A percentile compares a stretch with the other conserved stretches of the same genome.
Conservation (phyloP, 2,888 invertebrate species). For the Trichacis sp. region DNA sequence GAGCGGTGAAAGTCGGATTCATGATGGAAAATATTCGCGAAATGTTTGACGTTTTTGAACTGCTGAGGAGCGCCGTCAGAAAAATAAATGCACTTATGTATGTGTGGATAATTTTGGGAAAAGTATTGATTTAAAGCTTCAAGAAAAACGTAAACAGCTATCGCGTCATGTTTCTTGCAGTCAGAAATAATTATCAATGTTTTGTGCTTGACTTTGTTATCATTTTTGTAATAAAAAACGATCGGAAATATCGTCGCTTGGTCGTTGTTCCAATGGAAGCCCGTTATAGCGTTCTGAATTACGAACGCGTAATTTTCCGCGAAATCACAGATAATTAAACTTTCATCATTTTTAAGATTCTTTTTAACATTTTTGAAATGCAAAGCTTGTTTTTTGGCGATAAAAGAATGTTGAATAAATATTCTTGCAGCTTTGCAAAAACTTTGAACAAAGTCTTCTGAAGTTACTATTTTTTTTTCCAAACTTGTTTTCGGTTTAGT, state of each 20-base stretch:
- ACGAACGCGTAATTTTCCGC: background rate
- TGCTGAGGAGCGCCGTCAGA: no score
- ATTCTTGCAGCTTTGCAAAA: background rate
- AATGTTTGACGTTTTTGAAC: no score
- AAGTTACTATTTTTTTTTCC: background rate
- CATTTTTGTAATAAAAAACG: background rate
- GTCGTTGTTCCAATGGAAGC: constrained; percentile 1
- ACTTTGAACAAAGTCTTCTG: background rate
- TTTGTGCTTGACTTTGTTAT: background rate
- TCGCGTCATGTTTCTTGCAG: no score
- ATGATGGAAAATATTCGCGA: constrained; percentile 14
- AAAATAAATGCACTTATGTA: no score
- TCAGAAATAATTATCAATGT: no score
- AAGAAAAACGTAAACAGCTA: no score
- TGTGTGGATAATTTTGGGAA: background rate
- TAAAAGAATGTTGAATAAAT: background rate
- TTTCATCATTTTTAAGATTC: background rate
- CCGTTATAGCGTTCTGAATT: background rate
- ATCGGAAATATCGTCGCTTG: background rate
- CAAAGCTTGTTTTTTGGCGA: background rate
- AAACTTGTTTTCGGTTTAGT: background rate
- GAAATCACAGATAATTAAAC: background rate
- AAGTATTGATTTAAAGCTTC: no score
- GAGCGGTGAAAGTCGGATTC: constrained; percentile 18
- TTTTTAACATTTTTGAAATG: background rate